A percentile compares a stretch with the other conserved stretches of the same genome.
phyloP scores from a whole-genome alignment of 2,113 vertebrate species.

The Noctilio leporinus region DNA sequence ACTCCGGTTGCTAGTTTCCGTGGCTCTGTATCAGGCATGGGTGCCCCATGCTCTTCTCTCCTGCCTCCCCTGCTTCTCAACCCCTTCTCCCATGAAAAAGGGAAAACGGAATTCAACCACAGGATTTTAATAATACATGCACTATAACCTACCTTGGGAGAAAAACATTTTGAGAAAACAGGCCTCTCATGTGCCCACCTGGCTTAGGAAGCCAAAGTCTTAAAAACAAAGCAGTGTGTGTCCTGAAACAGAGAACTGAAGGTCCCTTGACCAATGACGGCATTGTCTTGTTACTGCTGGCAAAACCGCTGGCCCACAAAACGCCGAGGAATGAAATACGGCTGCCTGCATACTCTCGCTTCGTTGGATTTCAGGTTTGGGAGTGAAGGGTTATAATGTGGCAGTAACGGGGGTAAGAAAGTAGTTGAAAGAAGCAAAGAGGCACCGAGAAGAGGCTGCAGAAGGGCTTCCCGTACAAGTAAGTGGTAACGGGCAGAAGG shows the following conservation, averaged over 20 bases:
- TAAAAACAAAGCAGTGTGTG: not conserved
- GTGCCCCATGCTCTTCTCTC: not conserved
- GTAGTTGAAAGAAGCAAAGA: not conserved
- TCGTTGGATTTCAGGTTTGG: not conserved
- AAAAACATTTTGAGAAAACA: not conserved
- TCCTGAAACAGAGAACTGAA: not conserved
- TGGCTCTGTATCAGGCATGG: no score
- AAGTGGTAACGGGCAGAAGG: not conserved
- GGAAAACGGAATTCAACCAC: not conserved
- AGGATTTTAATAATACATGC: not conserved
- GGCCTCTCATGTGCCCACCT: not conserved
- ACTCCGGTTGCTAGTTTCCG: not conserved
- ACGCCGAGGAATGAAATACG: not conserved
- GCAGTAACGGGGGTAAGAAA: not conserved
- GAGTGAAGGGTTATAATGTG: not conserved
- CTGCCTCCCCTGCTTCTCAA: not conserved
- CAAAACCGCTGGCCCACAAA: not conserved
- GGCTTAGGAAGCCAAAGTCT: not conserved
- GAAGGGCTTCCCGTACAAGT: not conserved
- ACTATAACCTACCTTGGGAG: not conserved
- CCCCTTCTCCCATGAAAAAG: not conserved
- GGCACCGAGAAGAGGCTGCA: not conserved
- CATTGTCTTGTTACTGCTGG: no score
- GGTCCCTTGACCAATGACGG: not conserved
- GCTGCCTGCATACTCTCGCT: not conserved